Base-by-base conservation (phyloP, 2,113 vertebrate genomes). In the Caranx ignobilis region DNA sequence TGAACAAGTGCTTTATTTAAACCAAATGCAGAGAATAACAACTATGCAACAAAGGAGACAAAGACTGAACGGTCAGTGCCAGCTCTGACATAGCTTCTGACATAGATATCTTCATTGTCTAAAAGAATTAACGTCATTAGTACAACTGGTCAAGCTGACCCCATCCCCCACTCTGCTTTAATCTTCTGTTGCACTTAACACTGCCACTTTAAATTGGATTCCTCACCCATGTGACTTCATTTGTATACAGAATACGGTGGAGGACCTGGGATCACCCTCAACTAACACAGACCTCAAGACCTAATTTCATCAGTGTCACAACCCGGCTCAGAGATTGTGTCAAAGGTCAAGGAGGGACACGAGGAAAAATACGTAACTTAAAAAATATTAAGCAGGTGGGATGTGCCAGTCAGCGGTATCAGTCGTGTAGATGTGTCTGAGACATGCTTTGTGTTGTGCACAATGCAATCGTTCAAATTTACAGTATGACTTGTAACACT, bases 191-290 rank as follows among this genome's bases (percentile, higher is more conserved):
- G 66, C 57, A 50, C 50, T 87, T 67, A 86, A 79, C 35, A 39
- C 65, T 47, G 37, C 32, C 62, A 45, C 9, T n/a, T 77, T 87
- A 71, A 86, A 81, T 37, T 80, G 83, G 86, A 91, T 89, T 81
- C 76, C 26, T 41, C 26, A 19, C 11, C 73, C 87, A 81, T 3
- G 66, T 91, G 84, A 89, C 65, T 47, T 81, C 3, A 65, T 73
- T 57, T 35, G 59, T 73, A 31, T 60, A 56, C 13, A 56, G 37
- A 43, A 50, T 56, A 37, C 35, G 7, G 35, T 37, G 35, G 35
- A 37, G 3, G 35, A 7, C 4, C 35, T 37, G 35, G 35, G 35
- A 37, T 71, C 71, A 70, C 59, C 15, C 5, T 32, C 41, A 16
- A 26, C 26, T 26, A n/a, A 41, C 12, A 31, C 8, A 41, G 16